Evolutionary conservation across 2,113 vertebrate species (phyloP).

Genomic region (Ibidorhyncha struthersii): DNA sequence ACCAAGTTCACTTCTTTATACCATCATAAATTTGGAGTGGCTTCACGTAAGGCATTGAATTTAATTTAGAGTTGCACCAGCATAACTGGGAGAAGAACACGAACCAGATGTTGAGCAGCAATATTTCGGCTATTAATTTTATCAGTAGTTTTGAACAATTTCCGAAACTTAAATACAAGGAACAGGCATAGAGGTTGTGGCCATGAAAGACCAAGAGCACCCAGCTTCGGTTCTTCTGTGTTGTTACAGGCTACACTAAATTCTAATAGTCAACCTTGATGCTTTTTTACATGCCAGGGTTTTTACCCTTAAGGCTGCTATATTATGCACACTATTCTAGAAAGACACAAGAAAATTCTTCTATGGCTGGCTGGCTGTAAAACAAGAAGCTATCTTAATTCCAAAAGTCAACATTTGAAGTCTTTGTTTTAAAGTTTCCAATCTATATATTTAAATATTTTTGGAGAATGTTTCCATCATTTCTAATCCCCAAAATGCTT

Average conservation of each 20-base stretch:
- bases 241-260: not conserved
- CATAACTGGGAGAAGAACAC: not conserved
- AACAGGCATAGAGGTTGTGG: not conserved
- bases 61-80: constrained; percentile 2
- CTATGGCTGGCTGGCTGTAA: not conserved
- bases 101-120: not conserved
- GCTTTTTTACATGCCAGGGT: not conserved
- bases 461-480: not conserved
- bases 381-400: not conserved
- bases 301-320: not conserved
- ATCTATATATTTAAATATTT: not conserved
- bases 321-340: not conserved
- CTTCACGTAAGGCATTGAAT: not conserved
- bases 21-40: not conserved
- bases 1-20: not conserved
- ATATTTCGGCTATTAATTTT: constrained; percentile 10
- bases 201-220: not conserved
- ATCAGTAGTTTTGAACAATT: not conserved
- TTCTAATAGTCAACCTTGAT: not conserved
- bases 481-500: not conserved
- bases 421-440: not conserved
- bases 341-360: not conserved
- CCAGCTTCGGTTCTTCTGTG: not conserved
- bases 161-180: not conserved
- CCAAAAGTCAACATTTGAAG: not conserved